A percentile compares a stretch with the other conserved stretches of the same genome.
Evolutionary conservation across 2,888 invertebrate genomes (phyloP).

Genomic region (Agonopterix heracliana): DNA sequence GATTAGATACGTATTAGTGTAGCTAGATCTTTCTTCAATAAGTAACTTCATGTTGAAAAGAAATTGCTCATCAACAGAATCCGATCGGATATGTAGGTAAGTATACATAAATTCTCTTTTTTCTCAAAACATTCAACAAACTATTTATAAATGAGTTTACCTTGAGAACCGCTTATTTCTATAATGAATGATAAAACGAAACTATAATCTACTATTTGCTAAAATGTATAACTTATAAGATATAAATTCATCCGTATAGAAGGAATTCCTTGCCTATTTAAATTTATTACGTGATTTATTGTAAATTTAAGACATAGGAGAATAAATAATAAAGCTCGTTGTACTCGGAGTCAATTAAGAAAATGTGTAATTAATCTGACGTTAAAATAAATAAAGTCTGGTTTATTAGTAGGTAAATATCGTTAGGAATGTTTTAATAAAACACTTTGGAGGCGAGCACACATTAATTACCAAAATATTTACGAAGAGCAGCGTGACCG

Average conservation of each 20-base stretch:
- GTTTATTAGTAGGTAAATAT: slow-evolving; percentile 36
- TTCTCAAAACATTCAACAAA: no score
- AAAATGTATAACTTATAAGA: slow-evolving; percentile 14
- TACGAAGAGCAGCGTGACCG: slow-evolving; percentile 46
- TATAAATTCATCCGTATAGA: not conserved
- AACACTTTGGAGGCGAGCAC: slow-evolving; percentile 35
- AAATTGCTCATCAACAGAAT: no score
- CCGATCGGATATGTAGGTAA: no score
- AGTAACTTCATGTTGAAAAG: no score
- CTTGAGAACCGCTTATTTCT: slow-evolving; percentile 59
- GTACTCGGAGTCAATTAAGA: slow-evolving; percentile 10
- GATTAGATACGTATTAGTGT: no score
- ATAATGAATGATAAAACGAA: slow-evolving; percentile 42
- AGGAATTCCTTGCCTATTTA: not conserved
- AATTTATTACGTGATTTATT: slow-evolving; percentile 7
- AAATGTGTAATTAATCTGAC: slow-evolving; percentile 8
- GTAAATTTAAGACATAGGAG: slow-evolving; percentile 3
- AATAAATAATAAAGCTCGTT: slow-evolving; percentile 9
- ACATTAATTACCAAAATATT: slow-evolving; percentile 71
- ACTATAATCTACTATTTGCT: slow-evolving; percentile 23
- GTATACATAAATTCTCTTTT: no score
- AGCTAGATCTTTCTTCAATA: no score
- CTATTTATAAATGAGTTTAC: slow-evolving; percentile 53
- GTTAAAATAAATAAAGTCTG: slow-evolving; percentile 14
- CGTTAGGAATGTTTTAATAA: slow-evolving; percentile 37